Base-by-base conservation (phyloP, 2,888 invertebrate genomes). In the Andrena praecox region DNA sequence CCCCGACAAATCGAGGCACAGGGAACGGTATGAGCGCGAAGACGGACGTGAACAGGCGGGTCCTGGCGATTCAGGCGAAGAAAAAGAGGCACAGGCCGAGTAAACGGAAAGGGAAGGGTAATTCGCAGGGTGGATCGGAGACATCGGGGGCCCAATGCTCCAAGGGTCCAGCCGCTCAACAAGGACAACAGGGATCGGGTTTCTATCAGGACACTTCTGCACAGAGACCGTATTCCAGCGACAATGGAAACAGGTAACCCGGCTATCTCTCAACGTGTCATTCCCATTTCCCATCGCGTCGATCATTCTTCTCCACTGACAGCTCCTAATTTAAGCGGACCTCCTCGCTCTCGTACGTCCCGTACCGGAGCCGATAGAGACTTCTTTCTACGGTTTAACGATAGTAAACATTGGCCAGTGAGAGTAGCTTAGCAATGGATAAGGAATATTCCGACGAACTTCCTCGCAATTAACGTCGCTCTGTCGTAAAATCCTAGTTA, bases 11-110 rank as follows among this genome's bases (percentile, higher is more conserved):
- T 79, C 85, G 86, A 82, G 80, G 85, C 74, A 74, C 66, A 87
- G 80, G 70, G 85, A 79, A 87, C 88, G 91, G 84, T 89, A 97
- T 97, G 97, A 97, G 97, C 96, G 96, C 97, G 94, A 97, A 97
- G 96, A 97, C 97, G 95, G 98, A 98, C 95, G 97, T 97, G 95
- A 98, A 98, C 95, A 96, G 98, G 95, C 96, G 98, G 94, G 97
- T 98, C 95, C 95, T 98, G 95, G 97, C 97, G 94, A 98, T 98
- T 93, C 97, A 98, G 95, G 98, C 98, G 93, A 98, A 98, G 95
- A 98, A 98, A 95, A 98, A 98, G 95, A 96, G 98, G 90, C 97
- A 98, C 95, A 98, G 97, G 97, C 96, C 97, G 88, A 96, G 96
- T 90, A 97, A 97, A 94, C 97, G 97, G 95, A 97, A 97, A 95